Evolutionary conservation across 2,113 vertebrate genomes (phyloP), one percentile per base, ranked within the genome.

Genomic region (Pampusana beccarii): DNA sequence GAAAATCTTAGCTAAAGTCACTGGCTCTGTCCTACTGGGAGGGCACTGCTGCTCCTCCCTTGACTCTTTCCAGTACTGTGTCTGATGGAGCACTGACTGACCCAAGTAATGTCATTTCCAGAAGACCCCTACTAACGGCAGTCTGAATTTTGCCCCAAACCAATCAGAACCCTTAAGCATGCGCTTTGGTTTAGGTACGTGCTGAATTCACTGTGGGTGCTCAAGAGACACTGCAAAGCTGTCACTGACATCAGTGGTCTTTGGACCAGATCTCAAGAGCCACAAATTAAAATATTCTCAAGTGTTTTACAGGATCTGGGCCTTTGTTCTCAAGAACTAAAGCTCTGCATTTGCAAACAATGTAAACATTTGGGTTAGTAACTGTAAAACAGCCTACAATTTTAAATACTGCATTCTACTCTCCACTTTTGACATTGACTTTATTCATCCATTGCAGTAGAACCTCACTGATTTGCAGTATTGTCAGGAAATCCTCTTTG

Each of bases 381-480:
- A 84, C 9, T 73, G 58, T 73, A 94, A 81, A 69, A 51, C 29
- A 78, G 58, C 14, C 31, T 64, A 66, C 46, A 92, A 80, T 72
- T 93, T 81, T 71, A 92, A 94, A 90, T 69, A n/a, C 44, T 65
- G 56, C 50, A 73, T 92, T 95, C 83, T 94, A 72, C 90, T 96
- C 95, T 93, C 90, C 86, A 93, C 83, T 95, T 96, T 95, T 93
- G 67, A 87, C 48, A 90, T 64, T 66, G 61, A 24, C 57, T 95
- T 96, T 95, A 95, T 86, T 84, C 33, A 90, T 40, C 73, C 57
- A 75, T 77, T 95, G 95, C 93, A 97, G 95, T 96, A 96, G 96
- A 96, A 96, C 95, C 88, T 97, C 95, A 96, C 96, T 94, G 82
- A 96, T 94, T 96, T 86, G 82, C 31, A 90, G 46, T 14, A 90